Percentiles rank a stretch among this genome's conserved stretches.
These are phyloP conservation scores for Porphyrio hochstetteri DNA, from an alignment of 2,113 vertebrate species.

Conservation along the genomic window DNA sequence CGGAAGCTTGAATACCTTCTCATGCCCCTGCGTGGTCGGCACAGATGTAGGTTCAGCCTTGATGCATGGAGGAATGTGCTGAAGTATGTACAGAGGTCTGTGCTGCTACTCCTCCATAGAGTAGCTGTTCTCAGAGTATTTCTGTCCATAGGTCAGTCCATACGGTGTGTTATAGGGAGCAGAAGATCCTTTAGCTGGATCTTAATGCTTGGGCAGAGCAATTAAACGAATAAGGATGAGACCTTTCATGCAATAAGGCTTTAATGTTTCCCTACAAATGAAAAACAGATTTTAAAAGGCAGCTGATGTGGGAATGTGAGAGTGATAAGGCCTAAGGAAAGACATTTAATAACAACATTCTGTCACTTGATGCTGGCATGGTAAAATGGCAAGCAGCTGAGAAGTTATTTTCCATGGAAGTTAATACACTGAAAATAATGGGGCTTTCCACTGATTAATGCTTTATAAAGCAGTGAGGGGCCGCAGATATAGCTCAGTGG, in stretches of 20 bases:
- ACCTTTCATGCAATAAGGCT: rapidly evolving
- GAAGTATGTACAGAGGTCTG: neutral
- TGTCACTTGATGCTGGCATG: neutral
- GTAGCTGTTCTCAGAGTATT: neutral
- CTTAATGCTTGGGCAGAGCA: neutral
- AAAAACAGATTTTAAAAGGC: neutral
- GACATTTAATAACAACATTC: neutral
- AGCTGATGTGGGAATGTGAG: neutral
- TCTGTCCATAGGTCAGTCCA: neutral
- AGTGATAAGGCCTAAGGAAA: neutral
- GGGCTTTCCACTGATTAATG: neutral
- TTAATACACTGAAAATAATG: neutral
- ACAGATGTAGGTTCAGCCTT: neutral
- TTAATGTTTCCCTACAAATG: neutral
- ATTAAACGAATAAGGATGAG: neutral
- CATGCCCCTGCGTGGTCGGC: neutral
- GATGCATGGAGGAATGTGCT: neutral
- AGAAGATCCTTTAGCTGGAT: neutral
- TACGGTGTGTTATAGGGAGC: neutral
- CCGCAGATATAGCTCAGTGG: neutral
- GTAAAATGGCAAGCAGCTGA: neutral
- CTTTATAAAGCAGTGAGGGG: neutral
- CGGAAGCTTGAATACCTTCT: neutral
- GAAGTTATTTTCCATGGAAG: neutral
- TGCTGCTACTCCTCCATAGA: neutral